Conservation (phyloP, 2,888 invertebrate species). For the Dicranocentrus wangi region DNA sequence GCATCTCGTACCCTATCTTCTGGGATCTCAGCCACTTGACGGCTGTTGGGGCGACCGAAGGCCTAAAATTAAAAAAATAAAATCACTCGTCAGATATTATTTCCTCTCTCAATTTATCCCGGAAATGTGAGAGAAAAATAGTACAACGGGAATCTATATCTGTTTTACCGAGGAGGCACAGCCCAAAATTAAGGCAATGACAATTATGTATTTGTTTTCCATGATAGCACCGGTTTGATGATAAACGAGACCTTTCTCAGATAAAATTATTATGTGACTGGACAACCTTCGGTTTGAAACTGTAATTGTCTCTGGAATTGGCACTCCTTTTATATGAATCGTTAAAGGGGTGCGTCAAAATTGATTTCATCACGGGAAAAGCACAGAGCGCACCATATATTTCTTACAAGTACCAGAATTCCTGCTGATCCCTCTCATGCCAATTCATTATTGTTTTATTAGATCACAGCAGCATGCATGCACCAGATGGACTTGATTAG, state of each 20-base stretch:
- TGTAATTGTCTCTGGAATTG: not conserved
- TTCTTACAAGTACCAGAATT: not conserved
- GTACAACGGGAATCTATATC: too few species aligned
- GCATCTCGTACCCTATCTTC: slow-evolving; percentile 66
- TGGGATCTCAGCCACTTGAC: slow-evolving; percentile 49
- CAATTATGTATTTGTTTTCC: slow-evolving; percentile 66
- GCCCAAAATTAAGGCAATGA: slow-evolving; percentile 66
- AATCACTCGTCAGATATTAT: not conserved
- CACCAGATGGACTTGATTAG: slow-evolving; percentile 44
- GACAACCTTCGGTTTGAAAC: slow-evolving; percentile 11
- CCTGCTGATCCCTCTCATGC: not conserved
- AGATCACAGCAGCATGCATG: slow-evolving; percentile 20
- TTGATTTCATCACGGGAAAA: not conserved
- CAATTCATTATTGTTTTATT: slow-evolving; percentile 20
- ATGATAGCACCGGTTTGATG: slow-evolving; percentile 43
- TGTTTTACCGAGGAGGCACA: slow-evolving; percentile 70
- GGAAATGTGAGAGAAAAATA: too few species aligned
- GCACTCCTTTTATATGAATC: slow-evolving; percentile 51
- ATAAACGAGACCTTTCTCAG: not conserved
- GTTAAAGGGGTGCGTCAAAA: slow-evolving; percentile 28
- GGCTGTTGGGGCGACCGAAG: slow-evolving; percentile 33
- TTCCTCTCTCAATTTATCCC: too few species aligned
- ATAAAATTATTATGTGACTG: slow-evolving; percentile 7
- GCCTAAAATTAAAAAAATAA: slow-evolving; percentile 26
- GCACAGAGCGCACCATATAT: not conserved